A percentile compares a stretch with the other conserved stretches of the same genome.
phyloP scores from a whole-genome alignment of 2,888 invertebrate species.

The Gonocerus acuteangulatus region DNA sequence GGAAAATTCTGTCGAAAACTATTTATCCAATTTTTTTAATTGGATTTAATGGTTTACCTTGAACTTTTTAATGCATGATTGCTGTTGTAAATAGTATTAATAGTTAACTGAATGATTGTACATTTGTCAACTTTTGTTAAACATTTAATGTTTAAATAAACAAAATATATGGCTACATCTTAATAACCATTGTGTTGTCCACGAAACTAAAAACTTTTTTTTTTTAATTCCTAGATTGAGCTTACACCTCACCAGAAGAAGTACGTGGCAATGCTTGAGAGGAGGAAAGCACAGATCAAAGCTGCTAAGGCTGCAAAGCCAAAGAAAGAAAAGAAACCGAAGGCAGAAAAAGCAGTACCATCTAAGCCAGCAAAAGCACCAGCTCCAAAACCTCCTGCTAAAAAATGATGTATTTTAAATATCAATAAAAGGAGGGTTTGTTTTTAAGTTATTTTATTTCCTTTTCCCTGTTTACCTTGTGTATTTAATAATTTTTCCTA shows the following conservation, averaged over 20 bases:
- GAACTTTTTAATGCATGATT: too few relatives aligned
- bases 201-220: not conserved
- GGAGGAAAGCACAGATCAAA: conserved; percentile 49
- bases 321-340: conserved; percentile 42
- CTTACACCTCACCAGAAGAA: conserved; percentile 48
- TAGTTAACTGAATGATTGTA: too few relatives aligned
- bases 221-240: conserved; percentile 41
- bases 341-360: conserved; percentile 29
- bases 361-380: conserved; percentile 32
- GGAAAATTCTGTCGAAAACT: too few relatives aligned
- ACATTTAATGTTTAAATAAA: too few relatives aligned
- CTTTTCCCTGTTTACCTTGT: not conserved
- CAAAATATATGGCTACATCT: too few relatives aligned
- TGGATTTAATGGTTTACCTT: too few relatives aligned
- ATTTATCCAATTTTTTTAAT: too few relatives aligned
- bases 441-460: conserved; percentile 2
- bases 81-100: too few relatives aligned
- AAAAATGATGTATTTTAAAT: conserved; percentile 21
- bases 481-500: not conserved
- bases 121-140: too few relatives aligned
- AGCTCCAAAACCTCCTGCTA: conserved; percentile 33
- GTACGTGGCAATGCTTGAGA: conserved; percentile 48
- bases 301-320: conserved; percentile 50
- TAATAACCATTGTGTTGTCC: too few relatives aligned
- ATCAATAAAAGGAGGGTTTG: conserved; percentile 11